Evolutionary conservation across 2,113 vertebrate genomes (phyloP), one percentile per base, ranked within the genome.

Genomic region (Zosterops lateralis): DNA sequence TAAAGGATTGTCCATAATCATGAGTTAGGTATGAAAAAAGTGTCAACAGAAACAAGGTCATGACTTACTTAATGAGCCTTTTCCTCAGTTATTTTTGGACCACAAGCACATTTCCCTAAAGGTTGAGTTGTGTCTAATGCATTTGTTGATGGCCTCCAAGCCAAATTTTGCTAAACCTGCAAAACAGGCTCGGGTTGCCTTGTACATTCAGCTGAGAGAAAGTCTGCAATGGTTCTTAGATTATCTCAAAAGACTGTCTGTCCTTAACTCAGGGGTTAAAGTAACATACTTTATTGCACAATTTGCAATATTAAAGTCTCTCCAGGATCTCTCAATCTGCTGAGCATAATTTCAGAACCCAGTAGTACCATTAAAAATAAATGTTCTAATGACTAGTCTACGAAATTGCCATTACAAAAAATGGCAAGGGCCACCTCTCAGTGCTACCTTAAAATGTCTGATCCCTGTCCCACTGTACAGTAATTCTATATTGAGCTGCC

Each of bases 301-400:
- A 34, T 91, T 85, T 76, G 7, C 24, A 83, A 32, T 71, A 80
- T 50, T 74, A 6, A 95, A 91, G 61, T 91, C n/a, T 91, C 66
- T 82, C 40, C 66, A 75, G 53, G 79, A 84, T 71, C 53, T 53
- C n/a, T 42, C 31, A 92, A 47, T 38, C 15, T 64, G 58, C 76
- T 91, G 67, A 87, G 36, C 15, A 50, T 71, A 89, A 95, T 92
- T 96, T 96, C 81, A 93, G 62, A 84, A 85, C 8, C 19, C 84
- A 85, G 22, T 14, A 31, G 14, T 36, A 54, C 12, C 19, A 87
- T 73, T 91, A 92, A 94, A 91, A 93, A 79, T 51, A 44, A 89
- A 47, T 60, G 10, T 54, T 80, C 32, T 93, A 58, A 62, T 72
- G 36, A 87, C 42, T 51, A 24, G 79, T 62, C 47, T 66, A 78